Evolutionary conservation across 2,113 vertebrate species (phyloP).

Genomic region (Tachuris rubrigastra): DNA sequence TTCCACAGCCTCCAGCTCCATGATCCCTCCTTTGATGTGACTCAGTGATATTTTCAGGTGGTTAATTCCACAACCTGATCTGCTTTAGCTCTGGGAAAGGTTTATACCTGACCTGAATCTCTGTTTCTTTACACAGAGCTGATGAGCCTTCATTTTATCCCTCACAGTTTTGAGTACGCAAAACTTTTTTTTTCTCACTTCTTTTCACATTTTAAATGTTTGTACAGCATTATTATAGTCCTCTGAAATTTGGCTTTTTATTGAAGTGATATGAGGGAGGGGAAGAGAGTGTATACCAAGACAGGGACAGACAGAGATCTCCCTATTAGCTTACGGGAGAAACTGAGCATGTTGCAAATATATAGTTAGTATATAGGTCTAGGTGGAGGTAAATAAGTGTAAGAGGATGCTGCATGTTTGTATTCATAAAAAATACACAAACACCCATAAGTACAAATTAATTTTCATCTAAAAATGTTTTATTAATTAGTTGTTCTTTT

Average conservation of each 20-base stretch:
- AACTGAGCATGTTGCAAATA: background rate
- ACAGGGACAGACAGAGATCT: background rate
- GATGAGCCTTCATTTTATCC: slow-evolving; percentile 9
- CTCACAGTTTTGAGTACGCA: background rate
- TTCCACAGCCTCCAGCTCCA: background rate
- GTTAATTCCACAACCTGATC: slow-evolving; percentile 22
- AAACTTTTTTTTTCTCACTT: background rate
- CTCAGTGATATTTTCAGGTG: slow-evolving; percentile 21
- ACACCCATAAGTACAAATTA: background rate
- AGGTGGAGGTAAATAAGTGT: rapidly evolving
- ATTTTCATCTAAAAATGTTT: background rate
- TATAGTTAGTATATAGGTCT: background rate
- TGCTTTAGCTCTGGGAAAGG: background rate
- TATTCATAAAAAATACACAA: background rate
- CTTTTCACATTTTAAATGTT: slow-evolving; percentile 1
- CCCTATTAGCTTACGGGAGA: background rate
- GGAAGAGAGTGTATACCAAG: background rate
- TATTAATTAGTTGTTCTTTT: background rate
- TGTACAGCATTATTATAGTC: background rate
- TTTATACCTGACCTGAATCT: slow-evolving; percentile 40
- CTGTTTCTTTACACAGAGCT: slow-evolving; percentile 1
- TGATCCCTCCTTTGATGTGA: background rate
- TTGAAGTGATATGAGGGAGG: background rate
- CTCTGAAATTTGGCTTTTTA: background rate
- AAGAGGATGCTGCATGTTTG: background rate